These are phyloP conservation scores for Paramormyrops hopkinsi DNA, from an alignment of 2,797 vertebrate genomes.

Conservation along the genomic window DNA sequence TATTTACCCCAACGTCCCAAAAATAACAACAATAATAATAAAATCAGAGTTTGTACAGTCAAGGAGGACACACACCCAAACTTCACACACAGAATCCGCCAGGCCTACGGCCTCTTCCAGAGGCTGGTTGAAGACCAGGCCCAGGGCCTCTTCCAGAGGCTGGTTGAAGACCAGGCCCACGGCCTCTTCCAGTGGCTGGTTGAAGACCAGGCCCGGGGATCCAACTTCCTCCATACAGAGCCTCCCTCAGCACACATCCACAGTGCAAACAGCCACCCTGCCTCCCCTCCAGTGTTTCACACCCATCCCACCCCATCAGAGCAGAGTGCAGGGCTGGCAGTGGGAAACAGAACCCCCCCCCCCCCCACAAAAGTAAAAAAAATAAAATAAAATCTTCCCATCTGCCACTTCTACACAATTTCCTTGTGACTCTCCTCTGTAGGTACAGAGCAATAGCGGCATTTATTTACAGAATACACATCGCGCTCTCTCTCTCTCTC, in stretches of 20 bases:
- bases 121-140: neutral
- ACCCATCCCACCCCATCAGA: neutral
- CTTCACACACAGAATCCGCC: neutral
- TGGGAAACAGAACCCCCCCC: neutral
- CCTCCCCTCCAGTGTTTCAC: constrained; percentile 53
- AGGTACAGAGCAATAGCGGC: constrained; percentile 38
- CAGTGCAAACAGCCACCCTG: constrained; percentile 35
- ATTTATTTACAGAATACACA: constrained; percentile 34
- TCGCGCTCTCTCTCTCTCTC: neutral
- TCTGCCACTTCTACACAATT: neutral
- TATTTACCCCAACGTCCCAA: neutral
- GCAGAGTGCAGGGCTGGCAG: neutral
- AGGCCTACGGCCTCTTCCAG: neutral
- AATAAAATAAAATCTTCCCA: neutral
- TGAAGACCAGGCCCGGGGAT: neutral
- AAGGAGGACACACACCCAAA: neutral
- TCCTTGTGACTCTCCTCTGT: constrained; percentile 16
- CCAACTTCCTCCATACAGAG: neutral
- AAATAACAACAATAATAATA: neutral
- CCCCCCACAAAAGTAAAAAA: neutral
- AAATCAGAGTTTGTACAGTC: neutral
- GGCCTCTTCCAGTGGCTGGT: neutral
- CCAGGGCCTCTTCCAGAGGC: neutral
- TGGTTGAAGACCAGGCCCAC: neutral
- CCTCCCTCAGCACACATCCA: constrained; percentile 16